Base-by-base conservation (phyloP, 2,113 vertebrate genomes). In the Mugil cephalus region DNA sequence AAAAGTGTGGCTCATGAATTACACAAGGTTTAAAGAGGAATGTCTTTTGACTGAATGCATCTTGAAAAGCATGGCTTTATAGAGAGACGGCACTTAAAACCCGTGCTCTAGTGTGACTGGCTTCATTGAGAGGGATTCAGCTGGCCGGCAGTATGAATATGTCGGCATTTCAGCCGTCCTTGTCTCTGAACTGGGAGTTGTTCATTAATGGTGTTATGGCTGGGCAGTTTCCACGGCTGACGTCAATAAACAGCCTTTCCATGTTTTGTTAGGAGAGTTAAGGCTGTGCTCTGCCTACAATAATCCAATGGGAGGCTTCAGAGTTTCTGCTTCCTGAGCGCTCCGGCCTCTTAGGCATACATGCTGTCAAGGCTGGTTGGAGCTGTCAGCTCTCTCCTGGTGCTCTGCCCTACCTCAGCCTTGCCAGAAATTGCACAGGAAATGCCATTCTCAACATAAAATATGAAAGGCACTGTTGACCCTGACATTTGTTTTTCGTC, bases 41-140 rank as follows among this genome's bases (percentile, higher is more conserved):
- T 42, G 40, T 76, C 78, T 82, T 83, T 83, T 73, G 45, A 81
- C 80, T 82, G 58, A 60, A 75, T 58, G 24, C 53, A 82, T 79
- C 76, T 84, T 61, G 62, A 82, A 79, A 75, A 80, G 59, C 18
- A 45, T 55, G 53, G 55, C 63, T 82, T 81, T 77, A 21, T 48
- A 77, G 63, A 59, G 42, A 61, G 65, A 82, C 6, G 58, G 79
- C 67, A 55, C 24, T 9, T 48, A 64, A 54, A 69, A 18, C 53
- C n/a, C 4, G 36, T 18, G 15, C 53, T 73, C 61, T 34, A 65
- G 30, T 67, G 9, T 39, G 43, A 63, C 19, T 15, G 61, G 55
- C 65, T 77, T 74, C 69, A 66, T 82, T 88, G 83, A 77, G 30
- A 59, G 24, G 12, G 4, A 59, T 56, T 34, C 15, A 43, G 34